phyloP scores from a whole-genome alignment of 2,888 invertebrate genomes.

The Cartodere bifasciata region DNA sequence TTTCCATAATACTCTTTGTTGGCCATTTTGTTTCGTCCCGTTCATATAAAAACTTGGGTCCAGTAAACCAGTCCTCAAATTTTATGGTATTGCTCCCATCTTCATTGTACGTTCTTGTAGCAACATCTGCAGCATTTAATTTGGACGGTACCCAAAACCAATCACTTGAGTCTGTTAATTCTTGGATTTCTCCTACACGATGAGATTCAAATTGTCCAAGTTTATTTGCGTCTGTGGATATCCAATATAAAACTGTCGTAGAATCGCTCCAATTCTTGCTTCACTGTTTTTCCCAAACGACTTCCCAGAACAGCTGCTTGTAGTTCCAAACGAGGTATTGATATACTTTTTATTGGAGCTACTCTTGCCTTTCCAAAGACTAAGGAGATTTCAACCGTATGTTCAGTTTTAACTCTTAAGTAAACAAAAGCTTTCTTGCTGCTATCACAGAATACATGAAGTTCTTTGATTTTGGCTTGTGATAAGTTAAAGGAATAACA shows the following conservation, averaged over 20 bases:
- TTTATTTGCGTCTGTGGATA: constrained; percentile 16
- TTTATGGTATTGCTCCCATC: no score
- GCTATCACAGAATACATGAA: constrained; percentile 20
- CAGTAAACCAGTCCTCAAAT: constrained; percentile 3
- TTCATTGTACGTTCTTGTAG: constrained; percentile 12
- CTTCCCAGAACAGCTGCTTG: constrained; percentile 16
- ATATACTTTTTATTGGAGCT: constrained; percentile 17
- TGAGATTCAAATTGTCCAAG: constrained; percentile 19
- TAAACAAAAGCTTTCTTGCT: constrained; percentile 11
- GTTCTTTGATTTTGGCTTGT: constrained; percentile 9
- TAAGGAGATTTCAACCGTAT: constrained; percentile 7
- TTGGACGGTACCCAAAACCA: constrained; percentile 19
- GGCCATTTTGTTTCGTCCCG: constrained; percentile 1
- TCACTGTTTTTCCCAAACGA: constrained; percentile 11
- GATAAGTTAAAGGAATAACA: constrained; percentile 12
- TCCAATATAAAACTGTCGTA: constrained; percentile 18
- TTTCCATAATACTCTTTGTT: neutral
- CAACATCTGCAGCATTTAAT: constrained; percentile 18
- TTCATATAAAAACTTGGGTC: neutral
- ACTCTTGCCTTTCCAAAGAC: constrained; percentile 16
- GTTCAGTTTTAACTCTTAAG: constrained; percentile 4
- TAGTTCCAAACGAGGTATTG: constrained; percentile 18
- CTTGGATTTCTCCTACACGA: constrained; percentile 15
- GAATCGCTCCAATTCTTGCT: constrained; percentile 21
- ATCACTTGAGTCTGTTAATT: constrained; percentile 11